phyloP scores from a whole-genome alignment of 2,113 vertebrate species.

The Brachionichthys hirsutus region DNA sequence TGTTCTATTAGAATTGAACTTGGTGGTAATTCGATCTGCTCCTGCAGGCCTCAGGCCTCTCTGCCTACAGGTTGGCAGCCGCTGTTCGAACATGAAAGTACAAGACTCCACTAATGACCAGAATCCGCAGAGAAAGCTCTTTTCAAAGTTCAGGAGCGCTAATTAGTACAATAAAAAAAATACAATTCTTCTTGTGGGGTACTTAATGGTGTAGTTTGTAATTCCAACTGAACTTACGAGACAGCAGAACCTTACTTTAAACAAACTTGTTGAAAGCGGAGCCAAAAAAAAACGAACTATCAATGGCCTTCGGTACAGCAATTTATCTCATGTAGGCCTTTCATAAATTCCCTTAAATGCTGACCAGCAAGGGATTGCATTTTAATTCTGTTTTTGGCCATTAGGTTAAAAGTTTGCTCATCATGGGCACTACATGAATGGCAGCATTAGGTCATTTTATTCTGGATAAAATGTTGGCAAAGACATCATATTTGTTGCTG shows the following conservation, averaged over 20 bases:
- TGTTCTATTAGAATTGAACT: too few relatives aligned
- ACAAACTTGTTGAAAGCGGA: background rate
- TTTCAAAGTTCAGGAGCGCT: background rate
- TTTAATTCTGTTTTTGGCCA: too few relatives aligned
- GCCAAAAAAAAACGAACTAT: too few relatives aligned
- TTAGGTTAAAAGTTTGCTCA: too few relatives aligned
- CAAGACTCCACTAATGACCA: conserved; percentile 10
- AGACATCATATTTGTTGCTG: background rate
- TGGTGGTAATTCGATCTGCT: background rate
- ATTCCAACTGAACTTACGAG: too few relatives aligned
- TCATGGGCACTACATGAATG: too few relatives aligned
- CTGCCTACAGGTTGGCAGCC: conserved; percentile 1
- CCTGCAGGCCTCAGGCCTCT: background rate
- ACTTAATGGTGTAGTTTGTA: background rate
- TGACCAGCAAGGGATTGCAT: background rate
- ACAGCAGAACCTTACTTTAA: background rate
- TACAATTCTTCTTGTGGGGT: background rate
- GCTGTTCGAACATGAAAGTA: conserved; percentile 11
- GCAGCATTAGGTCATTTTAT: too few relatives aligned
- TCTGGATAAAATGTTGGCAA: background rate
- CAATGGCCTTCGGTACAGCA: background rate
- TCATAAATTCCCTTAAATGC: background rate
- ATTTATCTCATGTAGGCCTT: background rate
- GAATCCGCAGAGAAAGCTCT: background rate
- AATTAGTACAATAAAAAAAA: conserved; percentile 9